Conservation (phyloP, 2,113 vertebrate genomes). For the Spermophilus dauricus region DNA sequence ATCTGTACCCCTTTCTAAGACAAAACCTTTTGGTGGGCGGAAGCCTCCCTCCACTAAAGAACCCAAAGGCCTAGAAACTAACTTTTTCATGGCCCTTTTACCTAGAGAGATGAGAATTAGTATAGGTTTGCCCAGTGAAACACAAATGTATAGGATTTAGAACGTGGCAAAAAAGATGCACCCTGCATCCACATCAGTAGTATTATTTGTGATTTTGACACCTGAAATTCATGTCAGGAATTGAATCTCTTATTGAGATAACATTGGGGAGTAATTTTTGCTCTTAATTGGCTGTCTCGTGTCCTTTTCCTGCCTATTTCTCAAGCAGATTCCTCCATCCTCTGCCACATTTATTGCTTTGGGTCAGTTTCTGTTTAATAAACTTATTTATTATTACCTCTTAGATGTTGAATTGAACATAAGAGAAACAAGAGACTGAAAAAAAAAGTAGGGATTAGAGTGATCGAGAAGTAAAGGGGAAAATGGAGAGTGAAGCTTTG, state of each 20-base stretch:
- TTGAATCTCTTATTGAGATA: too few relatives aligned
- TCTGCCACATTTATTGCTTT: too few relatives aligned
- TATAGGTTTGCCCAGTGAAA: neutral
- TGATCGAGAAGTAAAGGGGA: neutral
- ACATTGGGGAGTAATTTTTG: too few relatives aligned
- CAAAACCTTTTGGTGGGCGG: neutral
- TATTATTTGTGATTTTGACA: too few relatives aligned
- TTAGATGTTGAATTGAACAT: neutral
- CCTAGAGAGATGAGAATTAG: neutral
- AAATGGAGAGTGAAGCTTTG: neutral
- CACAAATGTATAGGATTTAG: neutral
- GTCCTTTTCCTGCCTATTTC: too few relatives aligned
- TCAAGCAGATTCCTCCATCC: too few relatives aligned
- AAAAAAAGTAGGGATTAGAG: neutral
- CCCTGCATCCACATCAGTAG: too few relatives aligned
- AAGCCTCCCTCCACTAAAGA: neutral
- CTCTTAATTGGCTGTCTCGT: too few relatives aligned
- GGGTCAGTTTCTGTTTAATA: too few relatives aligned
- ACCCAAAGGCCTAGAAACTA: neutral
- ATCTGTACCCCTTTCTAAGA: neutral
- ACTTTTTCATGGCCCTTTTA: neutral
- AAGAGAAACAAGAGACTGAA: neutral
- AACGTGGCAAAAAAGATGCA: too few relatives aligned
- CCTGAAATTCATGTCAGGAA: too few relatives aligned
- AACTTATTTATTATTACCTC: neutral